Conservation (phyloP, 2,888 invertebrate species). For the Eupithecia tripunctaria region DNA sequence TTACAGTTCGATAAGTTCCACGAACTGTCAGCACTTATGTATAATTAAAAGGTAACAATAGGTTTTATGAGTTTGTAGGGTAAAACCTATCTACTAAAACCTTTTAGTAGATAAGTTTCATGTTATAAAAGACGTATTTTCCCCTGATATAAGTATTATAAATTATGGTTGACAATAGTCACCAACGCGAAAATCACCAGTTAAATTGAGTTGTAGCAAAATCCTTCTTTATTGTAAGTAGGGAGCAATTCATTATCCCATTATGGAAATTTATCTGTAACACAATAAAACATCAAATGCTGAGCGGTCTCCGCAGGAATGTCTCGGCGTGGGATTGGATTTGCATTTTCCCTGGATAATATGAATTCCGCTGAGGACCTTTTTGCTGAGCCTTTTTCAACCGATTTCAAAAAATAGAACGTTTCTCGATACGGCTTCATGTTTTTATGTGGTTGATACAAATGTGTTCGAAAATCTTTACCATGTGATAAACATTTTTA, state of each 20-base stretch:
- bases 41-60: too few species aligned
- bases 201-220: background rate
- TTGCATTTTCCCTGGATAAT: background rate
- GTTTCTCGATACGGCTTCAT: background rate
- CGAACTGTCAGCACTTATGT: too few species aligned
- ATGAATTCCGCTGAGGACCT: slow-evolving; percentile 3
- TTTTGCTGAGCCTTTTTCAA: background rate
- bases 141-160: too few species aligned
- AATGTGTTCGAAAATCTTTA: too few species aligned
- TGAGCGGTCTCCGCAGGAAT: background rate
- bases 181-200: background rate
- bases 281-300: background rate
- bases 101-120: too few species aligned
- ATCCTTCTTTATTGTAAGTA: background rate
- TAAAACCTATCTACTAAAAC: too few species aligned
- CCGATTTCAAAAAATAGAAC: background rate
- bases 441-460: too few species aligned
- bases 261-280: background rate
- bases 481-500: too few species aligned
- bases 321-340: background rate
- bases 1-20: too few species aligned
- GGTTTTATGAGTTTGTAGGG: too few species aligned
- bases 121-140: background rate
- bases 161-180: too few species aligned
- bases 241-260: background rate